Percentiles rank a stretch among this genome's conserved stretches.
phyloP scores from a whole-genome alignment of 2,797 vertebrate species.

The Holocentrus rufus region DNA sequence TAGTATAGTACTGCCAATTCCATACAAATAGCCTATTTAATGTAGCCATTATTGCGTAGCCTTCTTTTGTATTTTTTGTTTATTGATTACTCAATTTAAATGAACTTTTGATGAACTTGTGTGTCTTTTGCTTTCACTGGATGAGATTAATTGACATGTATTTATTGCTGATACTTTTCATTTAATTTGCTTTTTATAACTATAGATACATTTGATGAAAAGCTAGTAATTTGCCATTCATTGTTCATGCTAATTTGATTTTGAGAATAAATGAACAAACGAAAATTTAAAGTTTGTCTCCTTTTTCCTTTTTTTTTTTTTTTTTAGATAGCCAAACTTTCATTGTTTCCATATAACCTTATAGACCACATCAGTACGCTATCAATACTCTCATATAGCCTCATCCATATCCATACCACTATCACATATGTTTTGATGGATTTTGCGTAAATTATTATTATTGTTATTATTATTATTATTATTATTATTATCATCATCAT shows the following conservation, averaged over 20 bases:
- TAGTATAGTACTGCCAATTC: conserved; percentile 89
- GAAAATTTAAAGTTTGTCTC: conserved; percentile 31
- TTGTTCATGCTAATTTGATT: conserved; percentile 84
- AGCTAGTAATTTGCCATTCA: conserved; percentile 87
- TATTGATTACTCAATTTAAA: conserved; percentile 71
- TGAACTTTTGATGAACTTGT: conserved; percentile 68
- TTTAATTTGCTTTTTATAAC: conserved; percentile 84
- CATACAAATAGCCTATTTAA: conserved; percentile 83
- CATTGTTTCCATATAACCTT: background rate
- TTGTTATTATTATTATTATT: background rate
- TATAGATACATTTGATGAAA: conserved; percentile 80
- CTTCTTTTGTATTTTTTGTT: conserved; percentile 76
- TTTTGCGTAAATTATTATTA: background rate
- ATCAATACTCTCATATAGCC: background rate
- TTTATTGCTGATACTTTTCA: conserved; percentile 91
- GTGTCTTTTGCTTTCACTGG: conserved; percentile 84
- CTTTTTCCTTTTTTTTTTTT: conserved; percentile 27
- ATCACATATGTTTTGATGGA: background rate
- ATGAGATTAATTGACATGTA: conserved; percentile 84
- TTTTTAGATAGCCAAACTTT: background rate
- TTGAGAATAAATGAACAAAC: conserved; percentile 78
- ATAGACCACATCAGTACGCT: background rate
- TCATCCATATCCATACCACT: too few relatives aligned
- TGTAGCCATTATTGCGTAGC: conserved; percentile 85
- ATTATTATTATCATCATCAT: background rate